Percentiles rank a stretch among this genome's conserved stretches.
Evolutionary conservation across 2,888 invertebrate genomes (phyloP).

Genomic region (Sclerodermus sp.): DNA sequence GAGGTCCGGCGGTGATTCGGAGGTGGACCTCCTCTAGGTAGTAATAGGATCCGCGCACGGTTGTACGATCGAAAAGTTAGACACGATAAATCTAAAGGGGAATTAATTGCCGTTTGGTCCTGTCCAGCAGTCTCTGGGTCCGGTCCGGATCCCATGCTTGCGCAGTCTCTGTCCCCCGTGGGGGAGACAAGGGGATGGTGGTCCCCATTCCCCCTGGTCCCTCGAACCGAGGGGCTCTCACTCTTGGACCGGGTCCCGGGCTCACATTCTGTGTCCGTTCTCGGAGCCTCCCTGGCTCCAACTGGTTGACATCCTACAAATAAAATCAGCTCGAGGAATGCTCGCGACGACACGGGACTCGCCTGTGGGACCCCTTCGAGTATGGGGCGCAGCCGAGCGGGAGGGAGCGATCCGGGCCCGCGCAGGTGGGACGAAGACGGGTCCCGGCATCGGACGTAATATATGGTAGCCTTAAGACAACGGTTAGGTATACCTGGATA

Average conservation of each 20-base stretch:
- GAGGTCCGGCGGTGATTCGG: too few relatives aligned
- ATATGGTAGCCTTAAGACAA: constrained; percentile 51
- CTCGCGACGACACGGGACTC: constrained; percentile 53
- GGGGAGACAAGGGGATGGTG: too few relatives aligned
- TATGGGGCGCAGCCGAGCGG: constrained; percentile 16
- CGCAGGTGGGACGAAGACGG: constrained; percentile 26
- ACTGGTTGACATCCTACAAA: constrained; percentile 55
- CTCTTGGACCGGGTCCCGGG: constrained; percentile 12
- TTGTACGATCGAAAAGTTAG: constrained; percentile 31
- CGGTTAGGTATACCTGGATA: constrained; percentile 38
- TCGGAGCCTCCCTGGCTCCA: constrained; percentile 34
- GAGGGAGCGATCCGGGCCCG: constrained; percentile 12
- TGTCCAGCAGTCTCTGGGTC: constrained; percentile 38
- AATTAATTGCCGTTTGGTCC: constrained; percentile 54
- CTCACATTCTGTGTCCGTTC: constrained; percentile 31
- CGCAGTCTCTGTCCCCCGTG: constrained; percentile 23
- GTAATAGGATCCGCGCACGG: constrained; percentile 32
- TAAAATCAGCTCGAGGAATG: constrained; percentile 56
- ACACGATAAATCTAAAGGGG: constrained; percentile 53
- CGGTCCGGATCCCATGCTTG: constrained; percentile 39
- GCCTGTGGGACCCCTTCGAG: constrained; percentile 46
- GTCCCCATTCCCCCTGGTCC: constrained; percentile 11
- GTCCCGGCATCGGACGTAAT: constrained; percentile 43
- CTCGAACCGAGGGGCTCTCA: constrained; percentile 8
- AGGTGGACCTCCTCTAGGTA: too few relatives aligned